Conservation (phyloP, 2,113 vertebrate genomes). For the Aegotheles bennettii region DNA sequence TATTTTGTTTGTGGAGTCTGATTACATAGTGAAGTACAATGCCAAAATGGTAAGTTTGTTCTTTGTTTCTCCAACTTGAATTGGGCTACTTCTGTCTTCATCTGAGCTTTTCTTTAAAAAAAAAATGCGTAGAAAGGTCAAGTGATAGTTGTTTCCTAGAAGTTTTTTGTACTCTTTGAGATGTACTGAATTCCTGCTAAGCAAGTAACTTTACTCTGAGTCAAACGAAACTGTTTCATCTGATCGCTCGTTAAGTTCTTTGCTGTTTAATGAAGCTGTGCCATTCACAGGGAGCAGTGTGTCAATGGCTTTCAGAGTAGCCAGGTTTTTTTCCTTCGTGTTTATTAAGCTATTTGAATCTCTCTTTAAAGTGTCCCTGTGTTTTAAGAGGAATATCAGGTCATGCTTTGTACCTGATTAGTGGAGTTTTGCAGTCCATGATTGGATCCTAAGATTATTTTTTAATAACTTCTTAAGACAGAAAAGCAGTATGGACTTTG, state of each 20-base stretch:
- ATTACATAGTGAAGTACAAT: conserved; percentile 89
- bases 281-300: not conserved
- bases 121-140: not conserved
- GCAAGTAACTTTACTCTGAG: not conserved
- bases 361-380: not conserved
- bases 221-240: not conserved
- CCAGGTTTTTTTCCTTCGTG: not conserved
- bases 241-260: not conserved
- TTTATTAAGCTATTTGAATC: not conserved
- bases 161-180: not conserved
- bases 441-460: not conserved
- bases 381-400: not conserved
- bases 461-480: not conserved
- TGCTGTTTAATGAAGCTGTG: not conserved
- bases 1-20: conserved; percentile 92
- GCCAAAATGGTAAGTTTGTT: conserved; percentile 80
- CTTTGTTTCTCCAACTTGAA: not conserved
- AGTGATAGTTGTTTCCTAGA: not conserved
- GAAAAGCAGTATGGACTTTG: not conserved
- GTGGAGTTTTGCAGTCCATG: not conserved
- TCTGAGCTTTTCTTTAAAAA: not conserved
- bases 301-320: not conserved
- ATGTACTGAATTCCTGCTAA: not conserved
- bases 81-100: not conserved
- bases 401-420: not conserved